phyloP scores from a whole-genome alignment of 2,113 vertebrate species.

The Gulo gulo region DNA sequence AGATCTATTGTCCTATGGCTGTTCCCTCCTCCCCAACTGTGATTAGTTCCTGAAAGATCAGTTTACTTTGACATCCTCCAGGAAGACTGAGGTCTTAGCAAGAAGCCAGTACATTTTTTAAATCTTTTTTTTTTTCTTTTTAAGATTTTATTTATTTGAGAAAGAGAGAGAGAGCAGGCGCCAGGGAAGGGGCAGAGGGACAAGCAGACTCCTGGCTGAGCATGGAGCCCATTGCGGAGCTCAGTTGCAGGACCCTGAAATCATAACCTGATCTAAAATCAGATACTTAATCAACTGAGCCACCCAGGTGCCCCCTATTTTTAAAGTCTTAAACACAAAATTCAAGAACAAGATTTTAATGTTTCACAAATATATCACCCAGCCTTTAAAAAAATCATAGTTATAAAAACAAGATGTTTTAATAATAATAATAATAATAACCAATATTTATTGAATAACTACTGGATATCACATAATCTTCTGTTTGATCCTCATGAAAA shows the following conservation, averaged over 20 bases:
- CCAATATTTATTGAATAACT: neutral
- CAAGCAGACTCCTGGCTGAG: neutral
- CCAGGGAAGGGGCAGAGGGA: neutral
- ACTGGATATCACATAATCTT: neutral
- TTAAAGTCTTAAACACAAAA: neutral
- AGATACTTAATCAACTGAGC: neutral
- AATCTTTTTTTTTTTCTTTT: neutral
- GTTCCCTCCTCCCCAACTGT: accelerated
- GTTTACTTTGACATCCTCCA: neutral
- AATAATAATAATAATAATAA: neutral
- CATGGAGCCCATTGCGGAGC: neutral
- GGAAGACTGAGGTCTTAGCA: neutral
- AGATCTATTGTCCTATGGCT: neutral
- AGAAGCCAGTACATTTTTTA: neutral
- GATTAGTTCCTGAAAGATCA: neutral
- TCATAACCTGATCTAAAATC: neutral
- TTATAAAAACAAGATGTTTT: neutral
- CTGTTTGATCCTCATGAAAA: neutral
- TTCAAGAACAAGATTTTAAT: neutral
- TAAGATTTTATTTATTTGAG: neutral
- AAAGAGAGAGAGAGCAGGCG: neutral
- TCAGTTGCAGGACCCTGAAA: neutral
- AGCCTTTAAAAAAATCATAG: neutral
- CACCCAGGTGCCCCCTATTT: neutral
- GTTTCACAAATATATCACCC: neutral